These are phyloP conservation scores for Bos indicus DNA, from an alignment of 2,113 vertebrate genomes.

Conservation along the genomic window DNA sequence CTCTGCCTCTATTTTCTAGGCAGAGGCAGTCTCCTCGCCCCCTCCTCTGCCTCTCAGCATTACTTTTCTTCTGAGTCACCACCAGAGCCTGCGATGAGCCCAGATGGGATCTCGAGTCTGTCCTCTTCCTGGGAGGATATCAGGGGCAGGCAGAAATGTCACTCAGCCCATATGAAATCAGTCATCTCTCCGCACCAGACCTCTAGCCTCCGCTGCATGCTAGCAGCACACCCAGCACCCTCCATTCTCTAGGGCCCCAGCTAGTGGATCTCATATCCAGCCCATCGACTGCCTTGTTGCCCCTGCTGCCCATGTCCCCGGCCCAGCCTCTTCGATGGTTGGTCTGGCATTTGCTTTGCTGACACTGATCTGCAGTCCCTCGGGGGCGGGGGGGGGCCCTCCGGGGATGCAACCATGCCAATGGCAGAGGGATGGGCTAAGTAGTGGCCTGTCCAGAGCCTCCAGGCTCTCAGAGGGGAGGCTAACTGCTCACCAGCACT, in stretches of 20 bases:
- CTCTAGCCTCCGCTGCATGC: not conserved
- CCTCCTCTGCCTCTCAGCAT: too few species aligned
- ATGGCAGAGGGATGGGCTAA: accelerated
- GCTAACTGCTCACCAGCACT: not conserved
- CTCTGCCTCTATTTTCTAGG: not conserved
- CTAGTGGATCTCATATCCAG: not conserved
- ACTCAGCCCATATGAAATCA: too few species aligned
- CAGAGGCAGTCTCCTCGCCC: not conserved
- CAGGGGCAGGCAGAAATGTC: accelerated
- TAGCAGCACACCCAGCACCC: accelerated
- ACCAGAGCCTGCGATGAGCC: not conserved
- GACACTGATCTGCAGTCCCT: not conserved
- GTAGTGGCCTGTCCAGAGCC: not conserved
- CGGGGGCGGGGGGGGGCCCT: not conserved
- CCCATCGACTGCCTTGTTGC: too few species aligned
- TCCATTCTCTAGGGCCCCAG: not conserved
- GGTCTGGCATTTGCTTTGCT: not conserved
- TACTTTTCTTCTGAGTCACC: not conserved
- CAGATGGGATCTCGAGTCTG: not conserved
- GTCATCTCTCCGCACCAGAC: not conserved
- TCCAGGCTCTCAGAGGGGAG: not conserved
- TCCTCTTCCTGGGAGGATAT: not conserved
- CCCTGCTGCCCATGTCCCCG: accelerated
- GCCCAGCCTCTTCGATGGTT: not conserved
- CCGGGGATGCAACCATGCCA: accelerated